Evolutionary conservation across 1,140 invertebrate species (phyloP).

Genomic region (Trichonephila clavata): DNA sequence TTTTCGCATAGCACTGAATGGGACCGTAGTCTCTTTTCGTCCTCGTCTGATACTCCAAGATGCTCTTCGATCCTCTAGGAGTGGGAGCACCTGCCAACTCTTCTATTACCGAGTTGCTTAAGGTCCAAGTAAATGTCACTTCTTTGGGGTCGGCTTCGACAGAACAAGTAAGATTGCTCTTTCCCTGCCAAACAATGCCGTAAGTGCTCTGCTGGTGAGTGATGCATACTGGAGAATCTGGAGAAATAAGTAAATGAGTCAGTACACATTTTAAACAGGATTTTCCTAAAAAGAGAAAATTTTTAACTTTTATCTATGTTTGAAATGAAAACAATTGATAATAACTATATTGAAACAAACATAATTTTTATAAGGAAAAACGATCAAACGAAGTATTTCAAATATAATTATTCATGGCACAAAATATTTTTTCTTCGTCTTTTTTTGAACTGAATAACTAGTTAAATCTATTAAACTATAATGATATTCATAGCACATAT

Average conservation of each 20-base stretch:
- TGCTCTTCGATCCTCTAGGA: conserved; percentile 82
- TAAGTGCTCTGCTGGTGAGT: conserved; percentile 88
- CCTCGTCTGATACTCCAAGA: conserved; percentile 87
- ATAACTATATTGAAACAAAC: no score
- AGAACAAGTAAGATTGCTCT: conserved; percentile 89
- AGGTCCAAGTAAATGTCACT: conserved; percentile 91
- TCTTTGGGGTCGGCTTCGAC: conserved; percentile 92
- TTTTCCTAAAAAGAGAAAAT: no score
- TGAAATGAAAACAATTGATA: no score
- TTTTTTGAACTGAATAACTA: no score
- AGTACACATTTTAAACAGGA: no score
- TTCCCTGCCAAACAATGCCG: conserved; percentile 89
- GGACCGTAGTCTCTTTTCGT: conserved; percentile 93
- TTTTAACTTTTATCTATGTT: no score
- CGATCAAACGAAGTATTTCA: no score
- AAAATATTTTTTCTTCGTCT: no score
- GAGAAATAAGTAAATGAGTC: conserved; percentile 75
- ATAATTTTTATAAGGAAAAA: no score
- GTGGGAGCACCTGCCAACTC: conserved; percentile 80
- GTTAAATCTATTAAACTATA: no score
- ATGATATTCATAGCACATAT: no score
- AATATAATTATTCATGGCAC: no score
- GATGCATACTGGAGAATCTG: conserved; percentile 92
- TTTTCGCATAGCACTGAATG: conserved; percentile 90
- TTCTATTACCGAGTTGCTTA: conserved; percentile 92